These are phyloP conservation scores for Ploceus nigricollis DNA, from an alignment of 2,113 vertebrate species.

Conservation along the genomic window DNA sequence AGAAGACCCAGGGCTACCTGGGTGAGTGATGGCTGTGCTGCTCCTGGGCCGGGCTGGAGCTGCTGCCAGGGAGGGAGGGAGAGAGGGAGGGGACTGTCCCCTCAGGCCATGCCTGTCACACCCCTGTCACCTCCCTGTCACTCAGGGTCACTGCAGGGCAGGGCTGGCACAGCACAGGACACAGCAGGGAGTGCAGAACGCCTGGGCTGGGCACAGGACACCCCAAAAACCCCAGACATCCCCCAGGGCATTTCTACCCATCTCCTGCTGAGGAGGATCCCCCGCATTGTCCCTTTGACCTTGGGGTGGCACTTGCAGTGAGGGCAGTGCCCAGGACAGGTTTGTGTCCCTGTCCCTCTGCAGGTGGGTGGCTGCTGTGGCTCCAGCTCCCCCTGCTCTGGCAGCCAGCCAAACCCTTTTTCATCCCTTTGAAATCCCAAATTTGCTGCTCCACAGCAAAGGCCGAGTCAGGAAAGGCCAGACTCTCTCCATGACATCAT, in stretches of 20 bases:
- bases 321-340: background rate
- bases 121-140: background rate
- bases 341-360: accelerated
- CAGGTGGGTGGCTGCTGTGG: accelerated
- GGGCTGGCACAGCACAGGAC: background rate
- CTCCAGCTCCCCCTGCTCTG: background rate
- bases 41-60: accelerated
- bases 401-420: background rate
- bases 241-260: accelerated
- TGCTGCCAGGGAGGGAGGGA: background rate
- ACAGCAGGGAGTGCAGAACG: background rate
- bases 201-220: background rate
- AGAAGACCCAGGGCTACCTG: conserved; percentile 85
- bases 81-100: background rate
- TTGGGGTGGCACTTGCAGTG: accelerated
- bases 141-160: background rate
- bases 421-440: background rate
- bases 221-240: background rate
- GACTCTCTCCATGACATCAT: background rate
- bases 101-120: background rate
- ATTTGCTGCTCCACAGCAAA: background rate
- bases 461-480: background rate
- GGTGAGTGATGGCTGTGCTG: conserved; percentile 55
- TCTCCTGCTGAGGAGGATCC: background rate
- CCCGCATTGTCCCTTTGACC: accelerated